Evolutionary conservation across 2,113 vertebrate species (phyloP).

Genomic region (Mus spicilegus): DNA sequence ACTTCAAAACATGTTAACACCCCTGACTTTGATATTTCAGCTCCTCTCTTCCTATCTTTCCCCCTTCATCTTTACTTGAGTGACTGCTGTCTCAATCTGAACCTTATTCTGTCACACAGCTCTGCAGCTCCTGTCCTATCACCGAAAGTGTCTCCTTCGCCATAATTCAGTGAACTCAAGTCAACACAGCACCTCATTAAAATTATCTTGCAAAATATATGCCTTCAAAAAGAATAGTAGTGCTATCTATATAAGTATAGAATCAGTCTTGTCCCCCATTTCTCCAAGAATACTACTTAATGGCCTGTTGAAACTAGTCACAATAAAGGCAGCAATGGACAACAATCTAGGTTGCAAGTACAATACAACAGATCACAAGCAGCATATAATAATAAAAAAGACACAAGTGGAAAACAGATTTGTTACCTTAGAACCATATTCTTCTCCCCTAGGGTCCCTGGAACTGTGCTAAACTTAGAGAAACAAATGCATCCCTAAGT

Average conservation of each 20-base stretch:
- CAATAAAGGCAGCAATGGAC: not conserved
- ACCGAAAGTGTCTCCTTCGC: not conserved
- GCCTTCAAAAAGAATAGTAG: not conserved
- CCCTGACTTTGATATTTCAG: not conserved
- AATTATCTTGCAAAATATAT: conserved; percentile 50
- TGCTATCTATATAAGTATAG: not conserved
- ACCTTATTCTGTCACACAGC: not conserved
- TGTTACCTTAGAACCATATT: not conserved
- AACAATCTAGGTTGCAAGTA: not conserved
- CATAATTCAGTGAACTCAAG: conserved; percentile 9
- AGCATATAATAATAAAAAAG: not conserved
- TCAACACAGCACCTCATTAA: conserved; percentile 27
- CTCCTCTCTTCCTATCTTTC: not conserved
- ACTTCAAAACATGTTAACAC: not conserved
- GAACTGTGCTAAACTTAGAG: not conserved
- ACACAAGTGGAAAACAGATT: conserved; percentile 48
- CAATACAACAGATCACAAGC: not conserved
- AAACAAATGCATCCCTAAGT: not conserved
- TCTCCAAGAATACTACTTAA: not conserved
- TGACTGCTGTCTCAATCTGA: not conserved
- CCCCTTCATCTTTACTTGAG: not conserved
- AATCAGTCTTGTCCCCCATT: not conserved
- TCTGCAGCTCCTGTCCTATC: not conserved
- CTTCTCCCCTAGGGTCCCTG: not conserved
- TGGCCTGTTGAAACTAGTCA: not conserved